Conservation (phyloP, 2,113 vertebrate species). For the Urocolius indicus region DNA sequence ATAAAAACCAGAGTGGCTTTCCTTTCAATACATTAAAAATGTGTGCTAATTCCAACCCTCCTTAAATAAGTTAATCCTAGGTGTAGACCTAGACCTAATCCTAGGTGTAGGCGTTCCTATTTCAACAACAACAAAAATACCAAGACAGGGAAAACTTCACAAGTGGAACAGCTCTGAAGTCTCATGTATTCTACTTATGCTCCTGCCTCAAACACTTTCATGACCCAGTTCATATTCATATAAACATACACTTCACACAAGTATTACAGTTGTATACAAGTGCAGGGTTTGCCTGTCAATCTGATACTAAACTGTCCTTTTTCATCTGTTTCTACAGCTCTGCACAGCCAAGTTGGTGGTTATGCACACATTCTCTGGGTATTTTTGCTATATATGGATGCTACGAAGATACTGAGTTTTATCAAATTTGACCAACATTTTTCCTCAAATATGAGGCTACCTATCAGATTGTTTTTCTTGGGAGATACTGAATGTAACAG, state of each 20-base stretch:
- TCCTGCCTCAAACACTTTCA: neutral
- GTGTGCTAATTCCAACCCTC: rapidly evolving
- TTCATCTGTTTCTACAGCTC: neutral
- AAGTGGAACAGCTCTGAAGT: neutral
- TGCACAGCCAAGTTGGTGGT: neutral
- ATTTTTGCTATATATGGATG: neutral
- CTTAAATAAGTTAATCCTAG: neutral
- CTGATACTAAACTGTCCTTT: neutral
- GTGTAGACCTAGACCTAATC: neutral
- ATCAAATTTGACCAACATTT: neutral
- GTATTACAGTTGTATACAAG: neutral
- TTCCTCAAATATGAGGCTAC: neutral
- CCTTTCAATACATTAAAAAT: neutral
- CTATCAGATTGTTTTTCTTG: neutral
- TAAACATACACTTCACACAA: neutral
- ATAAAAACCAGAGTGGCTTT: neutral
- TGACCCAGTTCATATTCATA: neutral
- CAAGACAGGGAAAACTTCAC: neutral
- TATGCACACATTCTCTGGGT: neutral
- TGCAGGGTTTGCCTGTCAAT: neutral
- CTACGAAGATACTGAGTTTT: neutral
- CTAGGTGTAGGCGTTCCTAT: neutral
- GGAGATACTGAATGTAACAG: neutral
- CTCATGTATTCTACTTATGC: neutral
- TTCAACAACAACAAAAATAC: neutral